phyloP scores from a whole-genome alignment of 2,888 invertebrate genomes.

The Plebejus melissa region DNA sequence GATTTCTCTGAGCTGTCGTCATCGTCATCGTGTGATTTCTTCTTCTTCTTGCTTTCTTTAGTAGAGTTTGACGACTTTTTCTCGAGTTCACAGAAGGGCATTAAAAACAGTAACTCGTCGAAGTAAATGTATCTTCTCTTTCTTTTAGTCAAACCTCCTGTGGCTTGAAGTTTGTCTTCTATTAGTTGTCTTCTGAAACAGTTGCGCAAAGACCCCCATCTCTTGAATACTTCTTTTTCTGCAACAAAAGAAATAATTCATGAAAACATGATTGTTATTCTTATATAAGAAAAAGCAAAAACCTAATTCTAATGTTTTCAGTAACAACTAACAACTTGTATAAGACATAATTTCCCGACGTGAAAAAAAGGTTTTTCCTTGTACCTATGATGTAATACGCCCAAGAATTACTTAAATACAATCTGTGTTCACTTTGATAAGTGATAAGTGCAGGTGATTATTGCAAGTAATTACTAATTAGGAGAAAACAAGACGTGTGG shows the following conservation, averaged over 20 bases:
- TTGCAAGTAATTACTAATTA: no score
- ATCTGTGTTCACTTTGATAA: no score
- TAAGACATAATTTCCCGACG: no score
- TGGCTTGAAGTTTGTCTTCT: not conserved
- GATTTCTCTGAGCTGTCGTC: not conserved
- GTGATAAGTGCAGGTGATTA: no score
- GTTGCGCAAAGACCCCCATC: not conserved
- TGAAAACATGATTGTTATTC: no score
- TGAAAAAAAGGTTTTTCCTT: no score
- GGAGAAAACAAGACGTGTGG: no score
- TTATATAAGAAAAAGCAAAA: no score
- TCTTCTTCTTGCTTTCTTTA: not conserved
- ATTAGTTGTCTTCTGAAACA: not conserved
- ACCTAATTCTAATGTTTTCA: no score
- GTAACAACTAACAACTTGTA: no score
- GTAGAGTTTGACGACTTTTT: not conserved
- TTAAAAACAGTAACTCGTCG: not conserved
- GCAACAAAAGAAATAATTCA: not conserved
- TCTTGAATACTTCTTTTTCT: constrained; percentile 11
- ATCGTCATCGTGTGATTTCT: not conserved
- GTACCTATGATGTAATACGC: no score
- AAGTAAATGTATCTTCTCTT: constrained; percentile 1
- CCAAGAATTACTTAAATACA: no score
- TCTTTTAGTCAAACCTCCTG: not conserved
- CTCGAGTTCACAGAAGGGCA: not conserved